phyloP scores from a whole-genome alignment of 2,888 invertebrate genomes.

The Coenonympha glycerion region DNA sequence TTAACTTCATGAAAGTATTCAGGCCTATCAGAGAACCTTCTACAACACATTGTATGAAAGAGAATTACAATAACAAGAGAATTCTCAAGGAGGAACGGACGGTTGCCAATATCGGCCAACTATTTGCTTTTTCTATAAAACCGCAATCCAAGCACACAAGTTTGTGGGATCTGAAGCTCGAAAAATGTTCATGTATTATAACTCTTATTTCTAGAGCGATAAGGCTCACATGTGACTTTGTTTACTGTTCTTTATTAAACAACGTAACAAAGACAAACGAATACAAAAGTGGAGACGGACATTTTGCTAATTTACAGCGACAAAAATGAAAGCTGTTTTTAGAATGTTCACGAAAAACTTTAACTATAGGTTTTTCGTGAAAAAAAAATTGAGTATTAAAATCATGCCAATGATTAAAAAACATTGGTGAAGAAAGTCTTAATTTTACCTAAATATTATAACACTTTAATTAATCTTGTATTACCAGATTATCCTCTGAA shows the following conservation, averaged over 20 bases:
- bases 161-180: background rate
- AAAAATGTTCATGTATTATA: background rate
- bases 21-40: background rate
- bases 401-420: too few species aligned
- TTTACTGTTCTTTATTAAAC: constrained; percentile 8
- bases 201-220: background rate
- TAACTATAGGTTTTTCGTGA: background rate
- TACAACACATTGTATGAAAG: constrained; percentile 2
- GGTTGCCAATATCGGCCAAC: constrained; percentile 9
- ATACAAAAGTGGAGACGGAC: constrained; percentile 9
- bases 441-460: too few species aligned
- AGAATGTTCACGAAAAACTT: background rate
- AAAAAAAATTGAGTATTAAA: too few species aligned
- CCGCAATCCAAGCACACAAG: constrained; percentile 8
- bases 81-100: constrained; percentile 3
- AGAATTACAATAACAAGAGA: too few species aligned
- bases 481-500: background rate
- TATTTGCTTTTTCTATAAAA: constrained; percentile 14
- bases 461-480: too few species aligned
- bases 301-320: constrained; percentile 6
- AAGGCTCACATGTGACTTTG: background rate
- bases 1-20: too few species aligned
- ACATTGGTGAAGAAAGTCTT: too few species aligned
- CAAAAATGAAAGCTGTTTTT: constrained; percentile 5
- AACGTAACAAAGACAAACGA: constrained; percentile 15